A percentile compares a stretch with the other conserved stretches of the same genome.
Conservation (phyloP, 2,888 invertebrate species). For the Harpalus rubripes region DNA sequence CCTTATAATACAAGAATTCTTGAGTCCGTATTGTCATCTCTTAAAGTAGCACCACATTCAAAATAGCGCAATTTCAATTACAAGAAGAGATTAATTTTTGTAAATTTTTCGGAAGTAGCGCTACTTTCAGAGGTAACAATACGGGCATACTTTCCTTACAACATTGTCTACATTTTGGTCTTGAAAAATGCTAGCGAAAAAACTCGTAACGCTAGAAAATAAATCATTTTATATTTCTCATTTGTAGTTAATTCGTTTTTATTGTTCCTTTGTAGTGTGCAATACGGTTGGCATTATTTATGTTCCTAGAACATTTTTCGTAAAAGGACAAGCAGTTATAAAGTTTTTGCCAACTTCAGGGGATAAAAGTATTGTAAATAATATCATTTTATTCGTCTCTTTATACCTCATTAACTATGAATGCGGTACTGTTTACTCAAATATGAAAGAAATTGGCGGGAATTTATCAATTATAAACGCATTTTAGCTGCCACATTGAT, state of each 20-base stretch:
- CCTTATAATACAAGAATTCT: too few relatives aligned
- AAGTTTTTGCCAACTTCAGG: constrained; percentile 6
- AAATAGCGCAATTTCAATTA: too few relatives aligned
- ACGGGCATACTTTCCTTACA: too few relatives aligned
- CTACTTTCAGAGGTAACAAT: too few relatives aligned
- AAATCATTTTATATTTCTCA: constrained; percentile 21
- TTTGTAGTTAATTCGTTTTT: constrained; percentile 24
- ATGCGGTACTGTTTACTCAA: not conserved
- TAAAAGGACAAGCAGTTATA: constrained; percentile 16
- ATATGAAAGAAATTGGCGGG: not conserved
- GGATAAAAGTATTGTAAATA: not conserved
- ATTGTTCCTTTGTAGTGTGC: constrained; percentile 23
- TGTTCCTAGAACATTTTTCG: not conserved
- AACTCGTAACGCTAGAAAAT: too few relatives aligned
- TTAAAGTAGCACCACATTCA: too few relatives aligned
- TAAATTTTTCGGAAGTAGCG: too few relatives aligned
- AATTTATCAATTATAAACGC: not conserved
- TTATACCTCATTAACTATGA: not conserved
- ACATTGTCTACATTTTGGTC: too few relatives aligned
- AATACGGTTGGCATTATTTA: constrained; percentile 3
- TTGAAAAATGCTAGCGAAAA: too few relatives aligned
- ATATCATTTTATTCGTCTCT: not conserved
- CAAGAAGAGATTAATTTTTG: too few relatives aligned
- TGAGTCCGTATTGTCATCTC: too few relatives aligned
- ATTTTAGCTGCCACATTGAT: not conserved